These are phyloP conservation scores for Cheilosia soror DNA, from an alignment of 2,888 invertebrate genomes.

Conservation along the genomic window DNA sequence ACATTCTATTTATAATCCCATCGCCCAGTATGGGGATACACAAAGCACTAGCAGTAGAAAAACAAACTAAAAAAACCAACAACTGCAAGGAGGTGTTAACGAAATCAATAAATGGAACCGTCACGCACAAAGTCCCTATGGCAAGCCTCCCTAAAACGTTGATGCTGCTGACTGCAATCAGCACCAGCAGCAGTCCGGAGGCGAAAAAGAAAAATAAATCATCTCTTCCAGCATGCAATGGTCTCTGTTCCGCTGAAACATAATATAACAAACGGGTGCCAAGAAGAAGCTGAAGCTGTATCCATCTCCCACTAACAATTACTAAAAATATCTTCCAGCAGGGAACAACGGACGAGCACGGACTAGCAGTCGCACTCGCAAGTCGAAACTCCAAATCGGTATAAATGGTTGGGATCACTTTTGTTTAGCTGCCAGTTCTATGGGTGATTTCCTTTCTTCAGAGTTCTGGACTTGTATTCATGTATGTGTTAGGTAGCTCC, in stretches of 20 bases:
- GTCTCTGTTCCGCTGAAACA: constrained; percentile 38
- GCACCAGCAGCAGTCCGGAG: constrained; percentile 52
- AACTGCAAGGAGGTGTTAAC: constrained; percentile 68
- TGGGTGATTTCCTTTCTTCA: constrained; percentile 20
- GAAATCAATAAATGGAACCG: constrained; percentile 76
- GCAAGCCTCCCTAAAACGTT: constrained; percentile 38
- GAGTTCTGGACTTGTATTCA: neutral
- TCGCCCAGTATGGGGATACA: constrained; percentile 9
- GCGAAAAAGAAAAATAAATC: constrained; percentile 66
- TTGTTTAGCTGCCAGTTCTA: constrained; percentile 47
- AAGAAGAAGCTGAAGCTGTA: constrained; percentile 63
- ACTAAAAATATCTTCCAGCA: constrained; percentile 69
- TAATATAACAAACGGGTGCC: constrained; percentile 65
- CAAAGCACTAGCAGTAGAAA: constrained; percentile 13
- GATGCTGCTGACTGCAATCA: constrained; percentile 51
- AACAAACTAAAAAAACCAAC: neutral
- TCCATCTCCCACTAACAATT: constrained; percentile 73
- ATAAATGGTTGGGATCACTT: constrained; percentile 62
- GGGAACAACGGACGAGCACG: constrained; percentile 1
- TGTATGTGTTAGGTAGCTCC: neutral
- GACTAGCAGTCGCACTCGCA: neutral
- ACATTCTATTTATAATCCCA: constrained; percentile 65
- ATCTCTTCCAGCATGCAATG: constrained; percentile 66
- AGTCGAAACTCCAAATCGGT: constrained; percentile 40
- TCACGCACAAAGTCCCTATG: constrained; percentile 69